phyloP scores from a whole-genome alignment of 2,113 vertebrate genomes.

The Cyanoramphus novaezelandiae region DNA sequence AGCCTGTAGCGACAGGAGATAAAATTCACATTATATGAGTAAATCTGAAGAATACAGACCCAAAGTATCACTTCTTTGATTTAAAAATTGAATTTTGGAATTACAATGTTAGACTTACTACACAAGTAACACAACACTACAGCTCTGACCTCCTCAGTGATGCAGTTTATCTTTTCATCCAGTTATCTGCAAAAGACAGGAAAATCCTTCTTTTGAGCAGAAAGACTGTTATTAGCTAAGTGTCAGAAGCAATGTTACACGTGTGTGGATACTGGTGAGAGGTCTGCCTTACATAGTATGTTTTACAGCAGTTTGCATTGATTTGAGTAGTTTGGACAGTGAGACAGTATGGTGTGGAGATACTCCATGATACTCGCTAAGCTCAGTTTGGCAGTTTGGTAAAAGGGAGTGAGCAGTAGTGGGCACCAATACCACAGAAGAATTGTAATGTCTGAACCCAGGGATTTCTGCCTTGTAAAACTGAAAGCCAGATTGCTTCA shows the following conservation, averaged over 20 bases:
- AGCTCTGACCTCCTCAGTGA: neutral
- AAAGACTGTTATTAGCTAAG: neutral
- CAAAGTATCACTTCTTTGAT: neutral
- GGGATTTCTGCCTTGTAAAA: neutral
- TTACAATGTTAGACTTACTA: neutral
- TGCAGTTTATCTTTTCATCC: neutral
- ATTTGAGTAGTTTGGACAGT: neutral
- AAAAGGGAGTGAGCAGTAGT: neutral
- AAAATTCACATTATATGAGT: neutral
- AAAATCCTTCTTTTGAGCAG: neutral
- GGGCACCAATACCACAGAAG: neutral
- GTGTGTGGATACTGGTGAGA: neutral
- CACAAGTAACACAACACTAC: neutral
- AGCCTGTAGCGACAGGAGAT: neutral
- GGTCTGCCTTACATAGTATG: neutral
- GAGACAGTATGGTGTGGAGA: neutral
- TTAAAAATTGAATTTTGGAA: neutral
- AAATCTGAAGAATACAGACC: neutral
- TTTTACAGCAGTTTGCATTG: neutral
- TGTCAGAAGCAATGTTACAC: neutral
- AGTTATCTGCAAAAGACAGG: neutral
- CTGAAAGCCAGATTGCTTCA: neutral
- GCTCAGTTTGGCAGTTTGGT: neutral
- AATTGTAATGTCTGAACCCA: neutral
- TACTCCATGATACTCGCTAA: neutral